Conservation (phyloP, 2,888 invertebrate species). For the Lycocerus yunnanus region DNA sequence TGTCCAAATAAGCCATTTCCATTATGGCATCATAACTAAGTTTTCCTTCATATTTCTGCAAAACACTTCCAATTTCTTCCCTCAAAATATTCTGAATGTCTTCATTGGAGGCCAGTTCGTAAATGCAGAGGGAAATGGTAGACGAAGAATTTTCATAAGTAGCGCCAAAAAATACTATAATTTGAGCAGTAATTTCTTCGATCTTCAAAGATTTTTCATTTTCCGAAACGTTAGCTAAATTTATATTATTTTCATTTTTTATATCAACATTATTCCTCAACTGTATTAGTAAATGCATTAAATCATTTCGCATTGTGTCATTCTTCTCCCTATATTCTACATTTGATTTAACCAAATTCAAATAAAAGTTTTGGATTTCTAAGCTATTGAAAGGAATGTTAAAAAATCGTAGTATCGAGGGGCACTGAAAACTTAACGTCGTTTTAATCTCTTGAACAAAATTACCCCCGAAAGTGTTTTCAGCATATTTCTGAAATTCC, state of each 20-base stretch:
- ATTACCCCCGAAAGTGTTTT: slow-evolving; percentile 36
- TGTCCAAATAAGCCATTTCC: slow-evolving; percentile 58
- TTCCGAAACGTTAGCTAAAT: background rate
- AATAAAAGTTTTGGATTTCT: background rate
- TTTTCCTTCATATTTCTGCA: slow-evolving; percentile 49
- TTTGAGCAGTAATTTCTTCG: slow-evolving; percentile 38
- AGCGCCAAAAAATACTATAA: slow-evolving; percentile 43
- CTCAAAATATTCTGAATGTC: slow-evolving; percentile 54
- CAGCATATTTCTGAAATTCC: slow-evolving; percentile 44
- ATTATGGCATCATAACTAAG: slow-evolving; percentile 56
- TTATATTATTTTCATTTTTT: background rate
- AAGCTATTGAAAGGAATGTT: background rate
- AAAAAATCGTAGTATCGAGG: background rate
- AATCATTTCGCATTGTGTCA: background rate
- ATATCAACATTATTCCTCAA: background rate
- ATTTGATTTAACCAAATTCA: background rate
- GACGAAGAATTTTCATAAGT: slow-evolving; percentile 52
- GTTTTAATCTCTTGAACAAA: background rate
- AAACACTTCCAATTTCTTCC: slow-evolving; percentile 51
- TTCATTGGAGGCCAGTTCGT: slow-evolving; percentile 57
- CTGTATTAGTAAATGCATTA: slow-evolving; percentile 8
- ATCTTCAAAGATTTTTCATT: slow-evolving; percentile 12
- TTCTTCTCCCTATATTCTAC: background rate
- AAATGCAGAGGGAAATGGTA: slow-evolving; percentile 56
- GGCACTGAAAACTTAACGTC: background rate